Conservation (phyloP, 1,140 invertebrate species). For the Aphelenchoides besseyi region DNA sequence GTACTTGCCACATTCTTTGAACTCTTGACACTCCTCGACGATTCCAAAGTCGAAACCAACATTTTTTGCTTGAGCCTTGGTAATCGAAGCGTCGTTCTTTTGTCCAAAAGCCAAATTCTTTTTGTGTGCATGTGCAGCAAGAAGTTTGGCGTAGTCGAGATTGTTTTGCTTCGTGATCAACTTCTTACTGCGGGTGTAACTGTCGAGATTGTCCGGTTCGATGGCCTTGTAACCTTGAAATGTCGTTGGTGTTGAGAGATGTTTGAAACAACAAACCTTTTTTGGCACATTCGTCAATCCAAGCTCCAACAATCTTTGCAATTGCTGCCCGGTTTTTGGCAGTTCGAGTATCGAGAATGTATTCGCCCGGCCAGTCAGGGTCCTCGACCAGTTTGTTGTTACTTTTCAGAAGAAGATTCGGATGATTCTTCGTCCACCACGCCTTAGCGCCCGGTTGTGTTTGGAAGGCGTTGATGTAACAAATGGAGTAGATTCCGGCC, state of each 20-base stretch:
- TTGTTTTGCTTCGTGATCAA: constrained; percentile 14
- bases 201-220: constrained; percentile 15
- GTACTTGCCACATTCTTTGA: not conserved
- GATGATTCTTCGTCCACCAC: not conserved
- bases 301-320: not conserved
- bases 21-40: constrained; percentile 1
- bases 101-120: constrained; percentile 1
- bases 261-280: not conserved
- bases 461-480: constrained; percentile 14
- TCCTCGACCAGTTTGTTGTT: not conserved
- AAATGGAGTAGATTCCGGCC: constrained; percentile 3
- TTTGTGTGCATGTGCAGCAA: not conserved
- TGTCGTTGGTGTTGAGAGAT: too few relatives aligned
- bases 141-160: not conserved
- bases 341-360: constrained; percentile 2
- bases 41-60: constrained; percentile 8
- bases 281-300: constrained; percentile 10
- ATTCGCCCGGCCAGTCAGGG: not conserved
- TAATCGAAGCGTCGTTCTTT: constrained; percentile 16
- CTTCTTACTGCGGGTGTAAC: constrained; percentile 8
- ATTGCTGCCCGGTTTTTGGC: not conserved
- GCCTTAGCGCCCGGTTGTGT: not conserved
- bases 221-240: constrained; percentile 1
- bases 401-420: not conserved
- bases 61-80: not conserved